Evolutionary conservation across 2,797 vertebrate species (phyloP).

Genomic region (Pitangus sulphuratus): DNA sequence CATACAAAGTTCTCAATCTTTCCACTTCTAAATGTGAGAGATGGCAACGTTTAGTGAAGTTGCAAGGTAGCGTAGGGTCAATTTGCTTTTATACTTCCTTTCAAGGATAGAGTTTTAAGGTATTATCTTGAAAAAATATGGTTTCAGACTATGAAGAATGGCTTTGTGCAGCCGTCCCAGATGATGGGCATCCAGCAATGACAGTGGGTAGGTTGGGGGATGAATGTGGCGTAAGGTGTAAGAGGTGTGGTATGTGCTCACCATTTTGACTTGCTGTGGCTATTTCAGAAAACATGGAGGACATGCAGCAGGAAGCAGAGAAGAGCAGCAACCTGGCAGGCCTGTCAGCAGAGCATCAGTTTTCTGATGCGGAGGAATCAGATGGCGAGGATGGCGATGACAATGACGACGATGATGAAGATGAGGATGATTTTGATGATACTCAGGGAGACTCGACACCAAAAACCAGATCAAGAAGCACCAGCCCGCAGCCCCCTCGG

Average conservation of each 20-base stretch:
- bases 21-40: background rate
- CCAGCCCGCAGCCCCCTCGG: conserved; percentile 90
- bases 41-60: background rate
- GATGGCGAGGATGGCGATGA: conserved; percentile 94
- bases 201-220: background rate
- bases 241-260: background rate
- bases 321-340: conserved; percentile 80
- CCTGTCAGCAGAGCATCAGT: conserved; percentile 89
- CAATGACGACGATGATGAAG: conserved; percentile 94
- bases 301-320: conserved; percentile 84
- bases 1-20: background rate
- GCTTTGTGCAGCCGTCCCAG: background rate
- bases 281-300: conserved; percentile 85
- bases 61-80: background rate
- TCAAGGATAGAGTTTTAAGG: background rate
- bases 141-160: background rate
- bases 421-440: conserved; percentile 96
- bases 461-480: conserved; percentile 93
- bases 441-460: conserved; percentile 94
- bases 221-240: fast-evolving
- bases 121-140: background rate
- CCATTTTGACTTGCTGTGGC: background rate
- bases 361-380: conserved; percentile 94
- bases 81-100: background rate
- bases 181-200: background rate